These are phyloP conservation scores for Lithobates pipiens DNA, from an alignment of 2,797 vertebrate genomes.

Conservation along the genomic window DNA sequence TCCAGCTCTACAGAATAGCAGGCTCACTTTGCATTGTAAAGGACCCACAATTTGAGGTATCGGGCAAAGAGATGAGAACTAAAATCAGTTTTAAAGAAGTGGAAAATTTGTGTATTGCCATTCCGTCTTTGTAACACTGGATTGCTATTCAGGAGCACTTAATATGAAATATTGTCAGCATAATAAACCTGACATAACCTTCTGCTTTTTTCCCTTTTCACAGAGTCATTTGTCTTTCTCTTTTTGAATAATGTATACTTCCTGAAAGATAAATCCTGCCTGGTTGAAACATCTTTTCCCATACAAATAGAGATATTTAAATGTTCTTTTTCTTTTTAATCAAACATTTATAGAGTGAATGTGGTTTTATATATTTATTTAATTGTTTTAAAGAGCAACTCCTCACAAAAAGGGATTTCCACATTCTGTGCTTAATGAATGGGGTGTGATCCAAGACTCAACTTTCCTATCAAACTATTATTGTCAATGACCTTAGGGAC, in stretches of 20 bases:
- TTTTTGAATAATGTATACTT: slow-evolving; percentile 63
- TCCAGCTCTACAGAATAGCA: slow-evolving; percentile 4
- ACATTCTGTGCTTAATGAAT: no score
- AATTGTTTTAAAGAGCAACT: not conserved
- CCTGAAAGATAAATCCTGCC: slow-evolving; percentile 67
- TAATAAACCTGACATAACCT: slow-evolving; percentile 62
- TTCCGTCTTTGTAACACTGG: slow-evolving; percentile 38
- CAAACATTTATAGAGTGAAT: not conserved
- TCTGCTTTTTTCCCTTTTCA: slow-evolving; percentile 42
- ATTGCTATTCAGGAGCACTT: slow-evolving; percentile 55
- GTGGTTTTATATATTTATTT: not conserved
- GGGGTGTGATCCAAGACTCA: no score
- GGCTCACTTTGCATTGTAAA: slow-evolving; percentile 49
- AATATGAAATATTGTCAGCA: slow-evolving; percentile 59
- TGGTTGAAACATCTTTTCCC: slow-evolving; percentile 4
- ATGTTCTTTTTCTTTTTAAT: not conserved
- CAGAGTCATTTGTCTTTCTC: slow-evolving; percentile 55
- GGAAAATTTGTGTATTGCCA: slow-evolving; percentile 43
- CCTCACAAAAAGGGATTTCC: not conserved
- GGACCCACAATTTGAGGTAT: slow-evolving; percentile 12
- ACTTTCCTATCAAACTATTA: no score
- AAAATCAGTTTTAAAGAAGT: slow-evolving; percentile 46
- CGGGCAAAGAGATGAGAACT: slow-evolving; percentile 18
- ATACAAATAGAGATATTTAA: not conserved
- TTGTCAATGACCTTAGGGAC: no score